Conservation (phyloP, 2,113 vertebrate genomes). For the Planiliza haematocheilus region DNA sequence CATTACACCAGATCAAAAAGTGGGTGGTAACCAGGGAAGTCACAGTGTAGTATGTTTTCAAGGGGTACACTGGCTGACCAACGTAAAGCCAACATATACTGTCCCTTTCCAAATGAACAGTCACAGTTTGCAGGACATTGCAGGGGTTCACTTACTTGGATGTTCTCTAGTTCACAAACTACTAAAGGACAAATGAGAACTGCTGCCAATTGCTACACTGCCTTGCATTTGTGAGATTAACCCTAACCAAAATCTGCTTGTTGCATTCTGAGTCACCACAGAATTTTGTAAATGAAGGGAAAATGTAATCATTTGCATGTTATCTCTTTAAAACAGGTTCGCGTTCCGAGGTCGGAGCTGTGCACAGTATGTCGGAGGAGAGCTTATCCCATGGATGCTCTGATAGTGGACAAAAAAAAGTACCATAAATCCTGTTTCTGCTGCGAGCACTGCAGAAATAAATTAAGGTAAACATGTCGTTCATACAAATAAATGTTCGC, state of each 20-base stretch:
- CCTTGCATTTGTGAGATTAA: constrained; percentile 20
- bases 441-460: constrained; percentile 93
- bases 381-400: constrained; percentile 96
- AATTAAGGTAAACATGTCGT: constrained; percentile 88
- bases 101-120: no score
- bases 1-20: no score
- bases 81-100: no score
- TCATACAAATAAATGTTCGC: constrained; percentile 4
- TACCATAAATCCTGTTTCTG: constrained; percentile 99
- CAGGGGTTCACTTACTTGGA: no score
- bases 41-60: no score
- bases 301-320: constrained; percentile 8
- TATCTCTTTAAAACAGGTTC: constrained; percentile 84
- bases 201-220: no score
- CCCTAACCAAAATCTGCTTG: constrained; percentile 7
- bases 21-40: no score
- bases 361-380: constrained; percentile 92
- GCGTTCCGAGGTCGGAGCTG: constrained; percentile 89
- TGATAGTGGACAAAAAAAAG: constrained; percentile 93
- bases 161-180: no score
- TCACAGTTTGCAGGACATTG: no score
- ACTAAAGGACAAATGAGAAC: no score
- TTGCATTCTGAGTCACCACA: constrained; percentile 12
- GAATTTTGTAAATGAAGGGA: neutral
- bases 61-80: no score